Percentiles rank a stretch among this genome's conserved stretches.
Evolutionary conservation across 37 sponge, comb jelly and placozoan species (phyloP).

Genomic region (Crambe crambe): DNA sequence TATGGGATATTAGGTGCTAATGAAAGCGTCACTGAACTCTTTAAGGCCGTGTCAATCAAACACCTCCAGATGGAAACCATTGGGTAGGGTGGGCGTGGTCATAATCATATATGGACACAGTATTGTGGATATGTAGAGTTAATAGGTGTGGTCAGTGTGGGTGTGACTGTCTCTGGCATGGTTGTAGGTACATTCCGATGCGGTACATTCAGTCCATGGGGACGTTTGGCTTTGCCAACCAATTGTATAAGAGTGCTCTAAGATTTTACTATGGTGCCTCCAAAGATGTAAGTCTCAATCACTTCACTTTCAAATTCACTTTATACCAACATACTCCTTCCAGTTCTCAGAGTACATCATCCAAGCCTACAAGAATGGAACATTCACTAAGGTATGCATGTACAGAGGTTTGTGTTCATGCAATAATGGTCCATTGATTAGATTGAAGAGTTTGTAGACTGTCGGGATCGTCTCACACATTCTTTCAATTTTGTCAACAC

Average conservation of each 20-base stretch:
- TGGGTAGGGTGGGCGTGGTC: constrained; percentile 46
- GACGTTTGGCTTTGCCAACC: constrained; percentile 60
- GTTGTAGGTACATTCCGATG: constrained; percentile 30
- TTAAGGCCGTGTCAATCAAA: constrained; percentile 68
- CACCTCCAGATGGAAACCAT: constrained; percentile 71
- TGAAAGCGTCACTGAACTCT: constrained; percentile 73
- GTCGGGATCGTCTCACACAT: constrained; percentile 37
- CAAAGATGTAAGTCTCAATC: constrained; percentile 55
- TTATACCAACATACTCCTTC: background rate
- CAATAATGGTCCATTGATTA: background rate
- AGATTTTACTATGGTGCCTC: constrained; percentile 50
- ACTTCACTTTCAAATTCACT: background rate
- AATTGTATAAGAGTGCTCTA: constrained; percentile 52
- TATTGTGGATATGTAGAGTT: too few species aligned
- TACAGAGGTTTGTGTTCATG: too few species aligned
- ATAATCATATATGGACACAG: too few species aligned
- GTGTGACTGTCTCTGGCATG: too few species aligned
- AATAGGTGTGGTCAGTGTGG: too few species aligned
- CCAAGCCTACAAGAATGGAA: constrained; percentile 83
- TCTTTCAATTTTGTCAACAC: constrained; percentile 50
- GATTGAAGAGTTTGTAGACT: constrained; percentile 58
- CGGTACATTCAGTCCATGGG: constrained; percentile 65
- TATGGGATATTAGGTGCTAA: constrained; percentile 64
- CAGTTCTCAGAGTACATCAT: constrained; percentile 84
- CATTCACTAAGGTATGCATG: constrained; percentile 62